These are phyloP conservation scores for Automeris io DNA, from an alignment of 2,888 invertebrate genomes.

Conservation along the genomic window DNA sequence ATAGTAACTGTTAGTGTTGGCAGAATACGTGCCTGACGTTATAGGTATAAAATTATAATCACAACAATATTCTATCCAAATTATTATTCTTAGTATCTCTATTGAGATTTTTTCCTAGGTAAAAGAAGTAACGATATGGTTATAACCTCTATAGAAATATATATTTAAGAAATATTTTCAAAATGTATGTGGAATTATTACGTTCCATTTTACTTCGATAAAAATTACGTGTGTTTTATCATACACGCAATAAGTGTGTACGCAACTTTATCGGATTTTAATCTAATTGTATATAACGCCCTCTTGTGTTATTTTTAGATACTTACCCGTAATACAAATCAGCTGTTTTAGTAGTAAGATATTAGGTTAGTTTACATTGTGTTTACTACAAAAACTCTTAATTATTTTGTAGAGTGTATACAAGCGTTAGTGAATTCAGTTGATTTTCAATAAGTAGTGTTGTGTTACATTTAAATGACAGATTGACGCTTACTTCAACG, in stretches of 20 bases:
- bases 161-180: too few relatives aligned
- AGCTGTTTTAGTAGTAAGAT: neutral
- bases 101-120: too few relatives aligned
- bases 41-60: too few relatives aligned
- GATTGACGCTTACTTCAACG: neutral
- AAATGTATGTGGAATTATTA: too few relatives aligned
- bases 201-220: too few relatives aligned
- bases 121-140: too few relatives aligned
- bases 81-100: too few relatives aligned
- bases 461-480: neutral
- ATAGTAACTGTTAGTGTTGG: too few relatives aligned
- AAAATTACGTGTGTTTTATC: too few relatives aligned
- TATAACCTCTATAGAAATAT: too few relatives aligned
- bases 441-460: neutral
- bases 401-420: neutral
- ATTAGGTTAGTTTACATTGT: neutral
- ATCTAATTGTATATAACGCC: slow-evolving; percentile 4
- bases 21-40: too few relatives aligned
- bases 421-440: neutral
- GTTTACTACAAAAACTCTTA: neutral
- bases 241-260: slow-evolving; percentile 1
- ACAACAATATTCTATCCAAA: too few relatives aligned
- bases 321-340: slow-evolving; percentile 1
- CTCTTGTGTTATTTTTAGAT: neutral
- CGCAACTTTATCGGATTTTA: slow-evolving; percentile 1